These are phyloP conservation scores for Champsocephalus gunnari DNA, from an alignment of 2,797 vertebrate species.

Conservation along the genomic window DNA sequence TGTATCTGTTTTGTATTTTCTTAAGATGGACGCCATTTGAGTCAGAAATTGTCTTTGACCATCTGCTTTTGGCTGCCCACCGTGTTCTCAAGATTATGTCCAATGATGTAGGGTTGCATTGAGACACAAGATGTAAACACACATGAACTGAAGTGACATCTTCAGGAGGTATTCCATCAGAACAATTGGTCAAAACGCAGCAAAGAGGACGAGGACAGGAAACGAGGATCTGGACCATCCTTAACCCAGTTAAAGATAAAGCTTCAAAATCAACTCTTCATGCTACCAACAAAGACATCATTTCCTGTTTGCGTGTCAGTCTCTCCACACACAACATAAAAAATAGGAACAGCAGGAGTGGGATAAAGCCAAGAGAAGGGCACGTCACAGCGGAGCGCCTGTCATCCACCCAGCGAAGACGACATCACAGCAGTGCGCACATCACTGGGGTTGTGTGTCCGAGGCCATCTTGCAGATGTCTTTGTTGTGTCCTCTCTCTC, in stretches of 20 bases:
- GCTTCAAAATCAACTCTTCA: slow-evolving; percentile 5
- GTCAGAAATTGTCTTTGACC: neutral
- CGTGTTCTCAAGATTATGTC: neutral
- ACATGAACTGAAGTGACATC: slow-evolving; percentile 7
- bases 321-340: slow-evolving; percentile 7
- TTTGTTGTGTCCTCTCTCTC: slow-evolving; percentile 69
- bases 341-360: slow-evolving; percentile 49
- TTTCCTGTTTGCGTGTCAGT: slow-evolving; percentile 37
- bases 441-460: slow-evolving; percentile 69
- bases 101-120: neutral
- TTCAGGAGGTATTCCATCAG: slow-evolving; percentile 16
- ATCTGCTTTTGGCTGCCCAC: slow-evolving; percentile 1
- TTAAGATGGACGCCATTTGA: neutral
- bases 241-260: neutral
- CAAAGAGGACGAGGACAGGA: neutral
- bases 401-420: slow-evolving; percentile 38
- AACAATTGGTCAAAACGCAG: neutral
- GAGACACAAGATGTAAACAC: slow-evolving; percentile 6
- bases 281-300: slow-evolving; percentile 22
- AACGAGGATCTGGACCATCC: neutral
- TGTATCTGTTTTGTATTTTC: no score
- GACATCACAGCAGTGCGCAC: slow-evolving; percentile 55
- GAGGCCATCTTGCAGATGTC: slow-evolving; percentile 83
- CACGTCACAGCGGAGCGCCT: slow-evolving; percentile 45
- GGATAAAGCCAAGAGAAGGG: slow-evolving; percentile 33